phyloP scores from a whole-genome alignment of 1,140 invertebrate species.

The Bombus haemorrhoidalis region DNA sequence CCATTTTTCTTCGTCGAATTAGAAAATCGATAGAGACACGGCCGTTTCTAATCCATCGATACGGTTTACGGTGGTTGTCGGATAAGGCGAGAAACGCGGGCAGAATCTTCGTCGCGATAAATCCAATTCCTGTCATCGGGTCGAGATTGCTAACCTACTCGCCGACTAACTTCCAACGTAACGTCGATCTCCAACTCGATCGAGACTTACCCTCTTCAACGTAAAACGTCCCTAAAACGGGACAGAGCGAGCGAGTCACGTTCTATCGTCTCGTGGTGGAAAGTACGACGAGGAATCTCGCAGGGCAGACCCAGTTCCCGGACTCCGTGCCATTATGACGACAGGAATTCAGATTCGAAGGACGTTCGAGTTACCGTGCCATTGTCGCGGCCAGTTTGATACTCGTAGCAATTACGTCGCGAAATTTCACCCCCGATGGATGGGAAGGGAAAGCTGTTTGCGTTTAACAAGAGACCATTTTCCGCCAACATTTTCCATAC shows the following conservation, averaged over 20 bases:
- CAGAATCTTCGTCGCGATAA: neutral
- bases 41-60: neutral
- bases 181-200: neutral
- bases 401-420: neutral
- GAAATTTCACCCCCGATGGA: neutral
- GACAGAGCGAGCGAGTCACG: neutral
- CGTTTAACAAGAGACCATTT: neutral
- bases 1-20: too few species aligned
- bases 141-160: conserved; percentile 5
- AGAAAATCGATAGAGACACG: neutral
- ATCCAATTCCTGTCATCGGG: neutral
- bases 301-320: neutral
- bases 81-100: too few species aligned
- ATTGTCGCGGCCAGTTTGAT: neutral
- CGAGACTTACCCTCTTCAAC: too few species aligned
- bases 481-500: neutral
- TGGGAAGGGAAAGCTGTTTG: neutral
- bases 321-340: neutral
- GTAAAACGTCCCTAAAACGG: too few species aligned
- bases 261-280: neutral
- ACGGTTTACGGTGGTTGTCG: neutral
- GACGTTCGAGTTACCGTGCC: neutral
- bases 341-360: neutral
- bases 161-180: neutral
- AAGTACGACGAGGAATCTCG: neutral